Conservation (phyloP, 2,113 vertebrate genomes). For the Barnardius zonarius region DNA sequence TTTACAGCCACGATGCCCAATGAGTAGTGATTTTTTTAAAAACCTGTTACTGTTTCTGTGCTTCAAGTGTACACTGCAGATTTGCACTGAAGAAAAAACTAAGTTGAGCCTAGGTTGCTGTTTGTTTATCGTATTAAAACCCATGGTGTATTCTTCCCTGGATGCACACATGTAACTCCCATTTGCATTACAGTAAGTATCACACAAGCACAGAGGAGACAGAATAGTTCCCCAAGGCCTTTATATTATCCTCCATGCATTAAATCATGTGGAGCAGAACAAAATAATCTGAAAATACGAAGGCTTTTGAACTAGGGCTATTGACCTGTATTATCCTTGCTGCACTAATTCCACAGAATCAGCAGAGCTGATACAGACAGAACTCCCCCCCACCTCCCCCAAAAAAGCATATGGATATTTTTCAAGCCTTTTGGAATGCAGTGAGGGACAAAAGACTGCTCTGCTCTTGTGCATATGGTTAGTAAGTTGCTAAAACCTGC, state of each 20-base stretch:
- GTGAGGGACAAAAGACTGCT: neutral
- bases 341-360: neutral
- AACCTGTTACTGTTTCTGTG: neutral
- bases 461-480: neutral
- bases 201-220: neutral
- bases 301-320: conserved; percentile 19
- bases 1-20: neutral
- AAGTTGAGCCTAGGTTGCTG: neutral
- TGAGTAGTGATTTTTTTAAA: neutral
- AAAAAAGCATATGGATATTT: neutral
- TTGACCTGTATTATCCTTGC: neutral
- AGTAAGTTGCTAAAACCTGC: neutral
- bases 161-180: neutral
- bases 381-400: accelerated
- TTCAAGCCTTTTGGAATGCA: neutral
- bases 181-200: neutral
- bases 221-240: neutral
- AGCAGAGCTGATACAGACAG: neutral
- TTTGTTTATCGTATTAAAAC: neutral
- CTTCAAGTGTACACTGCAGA: neutral
- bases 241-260: conserved; percentile 8
- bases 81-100: neutral
- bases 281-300: conserved; percentile 15
- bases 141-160: neutral
- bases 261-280: neutral